phyloP scores from a whole-genome alignment of 2,113 vertebrate species.

The Noctilio leporinus region DNA sequence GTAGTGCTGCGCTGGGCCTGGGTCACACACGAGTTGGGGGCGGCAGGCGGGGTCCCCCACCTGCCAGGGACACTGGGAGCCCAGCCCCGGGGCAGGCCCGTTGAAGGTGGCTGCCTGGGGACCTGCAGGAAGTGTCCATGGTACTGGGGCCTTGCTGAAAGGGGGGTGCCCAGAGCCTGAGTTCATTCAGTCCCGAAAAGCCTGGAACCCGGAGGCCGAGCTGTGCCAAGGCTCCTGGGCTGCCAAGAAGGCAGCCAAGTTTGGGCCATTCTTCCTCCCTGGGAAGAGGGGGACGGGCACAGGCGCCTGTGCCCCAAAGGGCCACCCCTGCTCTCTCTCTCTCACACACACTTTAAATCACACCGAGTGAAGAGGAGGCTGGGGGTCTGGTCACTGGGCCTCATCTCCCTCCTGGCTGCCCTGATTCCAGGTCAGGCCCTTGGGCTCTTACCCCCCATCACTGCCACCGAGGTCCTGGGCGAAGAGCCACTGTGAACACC shows the following conservation, averaged over 20 bases:
- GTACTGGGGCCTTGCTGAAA: not conserved
- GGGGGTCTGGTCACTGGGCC: not conserved
- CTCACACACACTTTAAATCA: not conserved
- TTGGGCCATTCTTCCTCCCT: not conserved
- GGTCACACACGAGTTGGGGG: no score
- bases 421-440: not conserved
- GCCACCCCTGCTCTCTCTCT: not conserved
- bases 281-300: not conserved
- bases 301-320: not conserved
- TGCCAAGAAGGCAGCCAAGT: not conserved
- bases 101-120: not conserved
- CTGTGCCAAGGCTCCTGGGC: not conserved
- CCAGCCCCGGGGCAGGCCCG: not conserved
- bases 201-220: not conserved
- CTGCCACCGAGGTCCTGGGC: not conserved
- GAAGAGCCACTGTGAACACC: not conserved
- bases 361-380: not conserved
- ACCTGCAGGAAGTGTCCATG: constrained; percentile 41
- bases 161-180: not conserved
- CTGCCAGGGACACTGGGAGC: not conserved
- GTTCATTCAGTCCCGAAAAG: constrained; percentile 36
- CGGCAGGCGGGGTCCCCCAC: no score
- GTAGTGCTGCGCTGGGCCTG: not conserved
- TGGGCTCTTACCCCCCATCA: fast-evolving
- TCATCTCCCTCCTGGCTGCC: not conserved